phyloP scores from a whole-genome alignment of 2,888 invertebrate genomes.

The Ennomos fuscantarius region DNA sequence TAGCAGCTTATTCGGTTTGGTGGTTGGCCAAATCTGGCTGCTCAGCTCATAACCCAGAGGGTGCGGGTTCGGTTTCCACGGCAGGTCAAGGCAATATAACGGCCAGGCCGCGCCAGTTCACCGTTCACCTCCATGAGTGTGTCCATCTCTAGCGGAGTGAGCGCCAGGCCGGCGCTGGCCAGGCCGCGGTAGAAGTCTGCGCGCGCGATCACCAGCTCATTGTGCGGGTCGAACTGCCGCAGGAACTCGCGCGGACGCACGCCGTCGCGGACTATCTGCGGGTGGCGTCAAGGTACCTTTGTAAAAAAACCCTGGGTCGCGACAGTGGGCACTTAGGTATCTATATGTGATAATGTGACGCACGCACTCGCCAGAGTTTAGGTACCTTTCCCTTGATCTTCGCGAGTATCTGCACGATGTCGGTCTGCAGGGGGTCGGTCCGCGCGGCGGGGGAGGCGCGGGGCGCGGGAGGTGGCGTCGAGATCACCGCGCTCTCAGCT shows the following conservation, averaged over 20 bases:
- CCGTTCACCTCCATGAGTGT: conserved; percentile 89
- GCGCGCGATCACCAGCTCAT: conserved; percentile 86
- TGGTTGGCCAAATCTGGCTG: too few species aligned
- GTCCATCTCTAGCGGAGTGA: conserved; percentile 88
- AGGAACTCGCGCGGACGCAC: conserved; percentile 88
- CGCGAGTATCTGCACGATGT: conserved; percentile 89
- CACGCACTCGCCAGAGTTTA: too few species aligned
- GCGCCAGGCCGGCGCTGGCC: conserved; percentile 86
- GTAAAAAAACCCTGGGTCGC: neutral
- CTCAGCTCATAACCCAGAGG: too few species aligned
- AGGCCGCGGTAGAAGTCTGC: conserved; percentile 90
- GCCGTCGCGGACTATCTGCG: conserved; percentile 87
- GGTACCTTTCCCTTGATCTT: conserved; percentile 90
- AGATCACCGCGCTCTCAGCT: conserved; percentile 62
- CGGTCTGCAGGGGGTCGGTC: conserved; percentile 80
- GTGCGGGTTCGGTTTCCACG: too few species aligned
- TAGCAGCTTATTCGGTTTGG: too few species aligned
- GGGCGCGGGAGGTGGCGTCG: conserved; percentile 41
- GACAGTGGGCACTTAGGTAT: too few species aligned
- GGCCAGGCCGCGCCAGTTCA: too few species aligned
- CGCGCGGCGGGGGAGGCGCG: conserved; percentile 34
- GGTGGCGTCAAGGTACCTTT: neutral
- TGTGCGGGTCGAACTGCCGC: conserved; percentile 86
- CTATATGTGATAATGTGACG: neutral
- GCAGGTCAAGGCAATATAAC: too few species aligned